Base-by-base conservation (phyloP, 2,797 vertebrate species). In the Buceros bicornis region DNA sequence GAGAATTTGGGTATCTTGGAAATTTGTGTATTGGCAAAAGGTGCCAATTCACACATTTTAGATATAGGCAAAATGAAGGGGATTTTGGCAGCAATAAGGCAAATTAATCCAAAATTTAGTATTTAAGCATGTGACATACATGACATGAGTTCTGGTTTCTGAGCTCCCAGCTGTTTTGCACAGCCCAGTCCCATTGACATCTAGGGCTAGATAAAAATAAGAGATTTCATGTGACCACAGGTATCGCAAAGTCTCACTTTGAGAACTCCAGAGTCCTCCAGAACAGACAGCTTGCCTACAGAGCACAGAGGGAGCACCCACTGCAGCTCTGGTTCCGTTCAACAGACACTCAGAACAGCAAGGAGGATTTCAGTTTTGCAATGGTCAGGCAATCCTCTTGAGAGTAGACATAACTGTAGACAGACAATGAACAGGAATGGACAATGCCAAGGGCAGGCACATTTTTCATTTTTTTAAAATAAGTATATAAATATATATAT, bases 21-120 rank as follows among this genome's bases (percentile, higher is more conserved):
- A 88, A 90, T 78, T 13, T 85, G 83, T 57, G 94, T 96, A 82
- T 90, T 86, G 82, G 86, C 62, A 79, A 93, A 96, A 92, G 64
- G 42, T 82, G 79, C 50, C 20, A 1, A 31, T 71, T 87, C 71
- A 43, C 56, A 57, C 8, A 1, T 56, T 95, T 76, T 19, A 91
- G 61, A 72, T 51, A 65, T 5, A 83, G 73, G 77, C 84, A 94
- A 83, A 94, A 84, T 60, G 80, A 83, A 66, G 13, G 42, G 28
- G 28, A 7, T 3, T 15, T 72, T 92, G 85, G 60, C 61, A 79
- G 50, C 11, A 90, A 47, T 51, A 89, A 90, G 40, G 60, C 21
- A 90, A 87, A 90, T 67, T 57, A 85, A 93, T 80, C 45, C 26
- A 71, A 92, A 86, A 87, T 82, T 47, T 54, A 79, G 50, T 48